These are phyloP conservation scores for Vidua chalybeata DNA, from an alignment of 2,113 vertebrate genomes.

Conservation along the genomic window DNA sequence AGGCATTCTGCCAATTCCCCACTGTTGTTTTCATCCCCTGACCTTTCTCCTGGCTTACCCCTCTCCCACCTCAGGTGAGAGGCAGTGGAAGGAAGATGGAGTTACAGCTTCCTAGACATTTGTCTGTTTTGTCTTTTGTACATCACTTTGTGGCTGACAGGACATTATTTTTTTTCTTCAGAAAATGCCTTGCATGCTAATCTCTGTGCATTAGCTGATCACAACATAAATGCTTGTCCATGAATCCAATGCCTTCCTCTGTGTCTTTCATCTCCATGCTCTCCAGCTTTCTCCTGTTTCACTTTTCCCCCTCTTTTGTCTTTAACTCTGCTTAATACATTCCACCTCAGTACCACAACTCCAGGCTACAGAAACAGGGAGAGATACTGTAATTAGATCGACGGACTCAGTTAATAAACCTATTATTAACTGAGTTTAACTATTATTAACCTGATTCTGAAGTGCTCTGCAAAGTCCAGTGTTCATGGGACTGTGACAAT, in stretches of 20 bases:
- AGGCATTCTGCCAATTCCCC: slow-evolving; percentile 43
- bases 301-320: slow-evolving; percentile 1
- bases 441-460: neutral
- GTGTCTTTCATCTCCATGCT: slow-evolving; percentile 52
- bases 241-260: slow-evolving; percentile 44
- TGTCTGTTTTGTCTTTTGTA: slow-evolving; percentile 18
- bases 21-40: neutral
- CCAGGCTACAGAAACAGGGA: neutral
- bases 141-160: slow-evolving; percentile 37
- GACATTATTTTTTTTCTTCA: neutral
- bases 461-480: neutral
- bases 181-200: slow-evolving; percentile 48
- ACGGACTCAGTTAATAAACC: neutral
- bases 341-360: neutral
- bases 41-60: slow-evolving; percentile 4
- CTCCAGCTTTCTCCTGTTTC: slow-evolving; percentile 26
- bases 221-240: slow-evolving; percentile 50
- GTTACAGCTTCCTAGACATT: slow-evolving; percentile 44
- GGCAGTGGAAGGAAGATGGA: slow-evolving; percentile 38
- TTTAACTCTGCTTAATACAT: neutral
- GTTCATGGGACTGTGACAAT: neutral
- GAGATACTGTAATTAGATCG: neutral
- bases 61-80: neutral
- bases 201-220: slow-evolving; percentile 54
- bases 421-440: neutral